Conservation (phyloP, 1,140 invertebrate species). For the Plectus sambesii region DNA sequence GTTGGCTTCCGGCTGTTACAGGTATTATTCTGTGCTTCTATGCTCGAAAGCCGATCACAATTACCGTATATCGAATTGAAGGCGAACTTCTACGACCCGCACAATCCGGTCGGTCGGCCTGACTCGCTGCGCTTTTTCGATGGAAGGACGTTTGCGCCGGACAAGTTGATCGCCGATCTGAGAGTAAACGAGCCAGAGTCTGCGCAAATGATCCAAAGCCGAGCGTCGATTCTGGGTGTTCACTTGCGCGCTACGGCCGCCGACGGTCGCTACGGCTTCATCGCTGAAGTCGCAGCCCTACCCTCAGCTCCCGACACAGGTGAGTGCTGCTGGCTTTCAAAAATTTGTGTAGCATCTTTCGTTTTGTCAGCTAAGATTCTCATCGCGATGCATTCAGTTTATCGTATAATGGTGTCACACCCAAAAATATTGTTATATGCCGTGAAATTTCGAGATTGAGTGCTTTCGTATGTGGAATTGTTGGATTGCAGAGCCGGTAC, state of each 20-base stretch:
- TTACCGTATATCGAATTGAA: conserved; percentile 16
- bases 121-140: conserved; percentile 47
- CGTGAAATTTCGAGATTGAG: no score
- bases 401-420: no score
- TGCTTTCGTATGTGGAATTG: no score
- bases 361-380: no score
- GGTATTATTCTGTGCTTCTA: no score
- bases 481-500: conserved; percentile 72
- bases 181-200: conserved; percentile 62
- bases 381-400: no score
- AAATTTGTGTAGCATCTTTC: no score
- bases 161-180: conserved; percentile 47
- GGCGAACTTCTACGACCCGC: conserved; percentile 33
- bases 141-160: conserved; percentile 47
- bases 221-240: conserved; percentile 71
- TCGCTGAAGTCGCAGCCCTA: conserved; percentile 87
- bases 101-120: conserved; percentile 27
- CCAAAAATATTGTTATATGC: no score
- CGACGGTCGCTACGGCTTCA: conserved; percentile 80
- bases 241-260: conserved; percentile 86
- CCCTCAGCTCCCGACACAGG: conserved; percentile 78
- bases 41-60: no score
- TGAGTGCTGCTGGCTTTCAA: conserved; percentile 53
- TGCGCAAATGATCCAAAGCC: no score
- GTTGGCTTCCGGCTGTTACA: conserved; percentile 37